Evolutionary conservation across 2,888 invertebrate genomes (phyloP), one percentile per base, ranked within the genome.

Genomic region (Helobdella robusta): DNA sequence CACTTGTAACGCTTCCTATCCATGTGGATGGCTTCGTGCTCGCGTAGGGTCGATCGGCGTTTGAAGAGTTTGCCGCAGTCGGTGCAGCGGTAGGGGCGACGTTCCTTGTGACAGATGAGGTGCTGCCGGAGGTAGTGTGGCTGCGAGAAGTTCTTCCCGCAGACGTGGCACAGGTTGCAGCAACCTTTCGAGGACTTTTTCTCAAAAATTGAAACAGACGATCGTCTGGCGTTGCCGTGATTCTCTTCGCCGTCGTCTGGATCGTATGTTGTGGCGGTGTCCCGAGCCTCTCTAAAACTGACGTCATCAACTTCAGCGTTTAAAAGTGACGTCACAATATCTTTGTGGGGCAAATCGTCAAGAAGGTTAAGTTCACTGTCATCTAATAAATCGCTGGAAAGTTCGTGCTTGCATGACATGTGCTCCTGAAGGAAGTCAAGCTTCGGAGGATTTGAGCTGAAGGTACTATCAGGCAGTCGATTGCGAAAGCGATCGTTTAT

Each of bases 1-100:
- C 56, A 56, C 4, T 30, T 28, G 32, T 30, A 56, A 30, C n/a
- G 25, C n/a, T 56, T 56, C 6, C n/a, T 6, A 18, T 56, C 28
- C 32, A 32, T 30, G 15, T 56, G 56, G 28, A 56, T 28, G n/a
- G 56, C 56, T n/a, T n/a, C 4, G n/a, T 56, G 56, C 32, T 56
- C 56, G 5, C 11, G 56, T n/a, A 56, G 28, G 56, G 32, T 30
- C 3, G 30, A 56, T 1, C 32, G 56, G 28, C 36, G 40, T 40
- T 59, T 59, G 59, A 59, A 59, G n/a, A 34, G n/a, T 28, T 59
- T 59, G 36, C 20, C 3, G 28, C 59, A 59, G 36, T 36, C 35
- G 35, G 32, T 34, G 32, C 59, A 59, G n/a, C 25, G 11, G 36
- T 28, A 59, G 18, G 59, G 59, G 1, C 59, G 34, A 11, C 23